phyloP scores from a whole-genome alignment of 2,888 invertebrate species.

The Meteorus colon region DNA sequence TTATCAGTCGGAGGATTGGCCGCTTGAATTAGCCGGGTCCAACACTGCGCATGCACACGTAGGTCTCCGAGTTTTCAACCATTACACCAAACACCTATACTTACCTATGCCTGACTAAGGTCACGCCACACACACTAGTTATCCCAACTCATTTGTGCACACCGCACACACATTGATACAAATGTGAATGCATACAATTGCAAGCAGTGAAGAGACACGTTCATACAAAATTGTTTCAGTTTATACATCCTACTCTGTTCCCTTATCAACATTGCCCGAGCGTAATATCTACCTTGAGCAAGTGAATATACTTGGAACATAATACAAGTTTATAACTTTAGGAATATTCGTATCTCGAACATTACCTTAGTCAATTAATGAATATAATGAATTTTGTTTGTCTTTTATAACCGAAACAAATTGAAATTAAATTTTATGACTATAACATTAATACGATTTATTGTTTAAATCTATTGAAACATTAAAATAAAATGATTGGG shows the following conservation, averaged over 20 bases:
- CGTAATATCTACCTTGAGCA: background rate
- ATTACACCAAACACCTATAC: constrained; percentile 21
- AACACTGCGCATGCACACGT: background rate
- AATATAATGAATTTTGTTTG: too few relatives aligned
- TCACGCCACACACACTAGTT: constrained; percentile 62
- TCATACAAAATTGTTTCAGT: constrained; percentile 54
- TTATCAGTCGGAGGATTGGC: constrained; percentile 43
- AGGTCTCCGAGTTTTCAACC: background rate
- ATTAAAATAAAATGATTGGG: background rate
- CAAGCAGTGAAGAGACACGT: background rate
- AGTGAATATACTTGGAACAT: background rate
- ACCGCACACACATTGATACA: background rate
- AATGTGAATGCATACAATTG: background rate
- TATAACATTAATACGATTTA: background rate
- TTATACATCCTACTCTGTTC: constrained; percentile 12
- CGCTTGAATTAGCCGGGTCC: constrained; percentile 19
- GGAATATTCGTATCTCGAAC: background rate
- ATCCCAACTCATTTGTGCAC: constrained; percentile 48
- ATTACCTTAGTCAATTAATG: too few relatives aligned
- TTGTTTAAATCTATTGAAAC: background rate
- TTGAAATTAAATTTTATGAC: background rate
- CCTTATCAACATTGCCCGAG: constrained; percentile 15
- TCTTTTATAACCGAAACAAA: too few relatives aligned
- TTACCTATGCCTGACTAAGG: constrained; percentile 53
- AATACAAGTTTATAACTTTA: background rate